These are phyloP conservation scores for Cyprinus carpio DNA, from an alignment of 2,113 vertebrate species.

Conservation along the genomic window DNA sequence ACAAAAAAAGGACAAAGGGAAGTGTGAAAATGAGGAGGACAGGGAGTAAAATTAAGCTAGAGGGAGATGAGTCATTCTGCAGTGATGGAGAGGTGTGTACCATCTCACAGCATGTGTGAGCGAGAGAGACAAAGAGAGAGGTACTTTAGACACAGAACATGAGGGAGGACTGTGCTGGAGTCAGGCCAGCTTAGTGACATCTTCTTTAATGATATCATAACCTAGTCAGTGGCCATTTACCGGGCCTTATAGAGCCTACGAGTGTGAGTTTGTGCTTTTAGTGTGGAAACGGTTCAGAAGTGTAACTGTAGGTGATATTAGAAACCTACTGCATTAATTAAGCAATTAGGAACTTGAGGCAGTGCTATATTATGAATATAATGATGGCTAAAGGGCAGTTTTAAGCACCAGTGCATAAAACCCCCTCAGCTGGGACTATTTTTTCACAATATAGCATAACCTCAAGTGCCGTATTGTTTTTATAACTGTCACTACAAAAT, in stretches of 20 bases:
- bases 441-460: background rate
- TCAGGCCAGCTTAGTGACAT: slow-evolving; percentile 26
- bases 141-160: slow-evolving; percentile 31
- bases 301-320: background rate
- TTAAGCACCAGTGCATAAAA: background rate
- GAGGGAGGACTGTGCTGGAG: slow-evolving; percentile 18
- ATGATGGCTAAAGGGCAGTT: background rate
- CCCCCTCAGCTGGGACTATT: background rate
- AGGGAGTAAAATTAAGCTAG: background rate
- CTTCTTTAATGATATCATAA: slow-evolving; percentile 32
- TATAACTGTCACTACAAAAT: background rate
- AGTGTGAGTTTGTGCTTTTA: background rate
- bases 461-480: background rate
- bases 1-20: slow-evolving; percentile 10
- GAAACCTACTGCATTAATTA: slow-evolving; percentile 12
- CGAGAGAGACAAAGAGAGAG: slow-evolving; percentile 7
- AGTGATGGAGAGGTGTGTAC: slow-evolving; percentile 31
- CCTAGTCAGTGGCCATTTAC: background rate
- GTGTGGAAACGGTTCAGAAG: background rate
- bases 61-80: slow-evolving; percentile 41
- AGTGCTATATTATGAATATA: slow-evolving; percentile 7
- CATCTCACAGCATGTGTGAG: slow-evolving; percentile 5
- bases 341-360: background rate
- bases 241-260: background rate
- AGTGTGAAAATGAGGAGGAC: slow-evolving; percentile 17